Evolutionary conservation across 2,113 vertebrate species (phyloP).

Genomic region (Athene cunicularia): DNA sequence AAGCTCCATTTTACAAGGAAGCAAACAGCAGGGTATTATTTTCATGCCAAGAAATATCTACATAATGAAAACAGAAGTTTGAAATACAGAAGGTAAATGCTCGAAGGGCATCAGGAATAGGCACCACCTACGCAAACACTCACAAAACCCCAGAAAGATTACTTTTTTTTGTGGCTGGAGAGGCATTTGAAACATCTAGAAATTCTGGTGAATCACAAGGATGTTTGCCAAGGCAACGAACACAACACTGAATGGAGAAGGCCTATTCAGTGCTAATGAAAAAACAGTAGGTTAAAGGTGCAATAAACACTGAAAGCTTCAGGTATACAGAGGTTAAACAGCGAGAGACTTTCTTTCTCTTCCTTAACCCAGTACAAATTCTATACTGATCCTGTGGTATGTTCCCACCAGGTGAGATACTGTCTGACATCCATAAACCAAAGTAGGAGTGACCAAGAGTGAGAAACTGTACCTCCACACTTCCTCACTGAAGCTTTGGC

Average conservation of each 20-base stretch:
- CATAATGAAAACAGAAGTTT: neutral
- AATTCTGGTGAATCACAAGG: slow-evolving; percentile 21
- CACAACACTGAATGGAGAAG: neutral
- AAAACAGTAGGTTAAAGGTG: neutral
- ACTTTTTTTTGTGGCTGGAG: neutral
- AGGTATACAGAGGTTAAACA: neutral
- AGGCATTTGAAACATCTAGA: slow-evolving; percentile 36
- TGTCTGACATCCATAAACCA: neutral
- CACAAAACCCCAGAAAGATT: neutral
- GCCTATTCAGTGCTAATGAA: neutral
- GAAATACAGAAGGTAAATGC: neutral
- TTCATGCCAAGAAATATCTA: neutral
- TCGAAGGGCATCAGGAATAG: slow-evolving; percentile 25
- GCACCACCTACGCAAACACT: neutral
- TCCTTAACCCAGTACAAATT: neutral
- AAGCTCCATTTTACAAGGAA: neutral
- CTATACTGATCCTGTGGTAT: neutral
- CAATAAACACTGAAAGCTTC: neutral
- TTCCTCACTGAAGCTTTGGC: neutral
- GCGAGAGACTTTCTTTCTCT: neutral
- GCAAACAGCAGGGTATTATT: neutral
- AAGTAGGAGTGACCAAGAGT: neutral
- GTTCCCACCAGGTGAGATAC: neutral
- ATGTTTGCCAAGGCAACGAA: neutral
- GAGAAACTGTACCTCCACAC: neutral